These are phyloP conservation scores for Xylophagus ater DNA, from an alignment of 2,888 invertebrate genomes.

Conservation along the genomic window DNA sequence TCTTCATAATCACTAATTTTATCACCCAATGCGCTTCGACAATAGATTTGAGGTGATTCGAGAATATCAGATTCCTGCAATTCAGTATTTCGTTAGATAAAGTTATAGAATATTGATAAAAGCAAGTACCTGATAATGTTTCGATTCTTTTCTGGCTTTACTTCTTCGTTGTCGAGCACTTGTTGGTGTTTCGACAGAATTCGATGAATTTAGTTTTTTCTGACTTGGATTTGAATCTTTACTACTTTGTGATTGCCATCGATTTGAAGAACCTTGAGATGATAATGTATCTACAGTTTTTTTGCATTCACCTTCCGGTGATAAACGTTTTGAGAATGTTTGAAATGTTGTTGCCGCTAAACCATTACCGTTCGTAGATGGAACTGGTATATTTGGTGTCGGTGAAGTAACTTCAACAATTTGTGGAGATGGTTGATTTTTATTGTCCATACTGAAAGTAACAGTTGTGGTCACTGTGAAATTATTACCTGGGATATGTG, in stretches of 20 bases:
- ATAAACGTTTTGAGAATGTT: constrained; percentile 57
- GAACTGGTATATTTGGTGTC: constrained; percentile 22
- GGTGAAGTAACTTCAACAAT: constrained; percentile 38
- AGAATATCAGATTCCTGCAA: constrained; percentile 65
- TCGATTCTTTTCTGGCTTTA: constrained; percentile 51
- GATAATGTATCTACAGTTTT: constrained; percentile 43
- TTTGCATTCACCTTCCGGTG: constrained; percentile 51
- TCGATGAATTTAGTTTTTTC: constrained; percentile 38
- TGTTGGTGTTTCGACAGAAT: constrained; percentile 36
- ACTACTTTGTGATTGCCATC: constrained; percentile 40
- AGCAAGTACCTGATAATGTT: constrained; percentile 53
- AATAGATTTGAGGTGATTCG: constrained; percentile 72
- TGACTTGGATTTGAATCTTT: constrained; percentile 46
- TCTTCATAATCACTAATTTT: constrained; percentile 94
- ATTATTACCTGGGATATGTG: constrained; percentile 49
- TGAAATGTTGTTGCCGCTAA: constrained; percentile 36
- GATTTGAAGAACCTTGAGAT: constrained; percentile 48
- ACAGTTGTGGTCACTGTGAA: constrained; percentile 80
- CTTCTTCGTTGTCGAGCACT: constrained; percentile 42
- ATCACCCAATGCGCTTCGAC: constrained; percentile 76
- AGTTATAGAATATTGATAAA: not conserved
- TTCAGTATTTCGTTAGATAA: not conserved
- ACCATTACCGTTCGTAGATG: not conserved
- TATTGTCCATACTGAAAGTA: constrained; percentile 56
- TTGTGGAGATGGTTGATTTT: constrained; percentile 25